Evolutionary conservation across 2,797 vertebrate species (phyloP).

Genomic region (Sebastes trivittatus): DNA sequence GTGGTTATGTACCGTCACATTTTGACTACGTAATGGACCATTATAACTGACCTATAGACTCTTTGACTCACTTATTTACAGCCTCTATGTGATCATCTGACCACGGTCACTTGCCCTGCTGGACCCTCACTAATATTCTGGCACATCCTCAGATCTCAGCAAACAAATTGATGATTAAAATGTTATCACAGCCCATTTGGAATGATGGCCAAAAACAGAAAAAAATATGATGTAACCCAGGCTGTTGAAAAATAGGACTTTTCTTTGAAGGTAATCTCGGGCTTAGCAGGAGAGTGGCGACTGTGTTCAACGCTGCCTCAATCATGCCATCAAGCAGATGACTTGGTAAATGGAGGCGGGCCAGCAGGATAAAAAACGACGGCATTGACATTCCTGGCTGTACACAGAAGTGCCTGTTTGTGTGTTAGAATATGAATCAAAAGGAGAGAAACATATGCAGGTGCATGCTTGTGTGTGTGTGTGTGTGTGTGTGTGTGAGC

Average conservation of each 20-base stretch:
- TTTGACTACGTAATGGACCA: neutral
- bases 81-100: neutral
- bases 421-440: neutral
- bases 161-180: neutral
- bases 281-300: neutral
- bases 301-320: constrained; percentile 4
- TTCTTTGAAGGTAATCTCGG: neutral
- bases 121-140: neutral
- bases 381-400: neutral
- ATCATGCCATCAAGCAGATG: constrained; percentile 19
- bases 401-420: neutral
- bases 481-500: neutral
- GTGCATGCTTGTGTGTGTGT: neutral
- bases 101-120: neutral
- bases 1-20: no score
- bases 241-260: neutral
- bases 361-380: constrained; percentile 19
- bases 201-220: neutral
- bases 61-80: neutral
- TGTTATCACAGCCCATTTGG: neutral
- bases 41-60: neutral
- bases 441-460: constrained; percentile 4
- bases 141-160: neutral
- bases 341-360: constrained; percentile 10
- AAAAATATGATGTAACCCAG: neutral